Percentiles rank a stretch among this genome's conserved stretches.
Conservation (phyloP, 2,797 vertebrate species). For the Epinephelus coioides region DNA sequence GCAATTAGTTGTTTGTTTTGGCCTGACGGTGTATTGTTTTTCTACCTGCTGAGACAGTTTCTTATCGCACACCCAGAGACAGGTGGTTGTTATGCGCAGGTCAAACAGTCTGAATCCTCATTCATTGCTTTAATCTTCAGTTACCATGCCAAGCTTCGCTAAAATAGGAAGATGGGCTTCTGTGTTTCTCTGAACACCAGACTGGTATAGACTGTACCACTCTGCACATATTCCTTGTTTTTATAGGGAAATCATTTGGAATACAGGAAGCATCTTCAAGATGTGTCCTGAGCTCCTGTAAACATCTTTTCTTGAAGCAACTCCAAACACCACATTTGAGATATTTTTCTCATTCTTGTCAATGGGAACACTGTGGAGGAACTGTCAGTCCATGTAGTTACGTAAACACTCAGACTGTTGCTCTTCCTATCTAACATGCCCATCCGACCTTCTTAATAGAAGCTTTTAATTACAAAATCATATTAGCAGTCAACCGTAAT, state of each 20-base stretch:
- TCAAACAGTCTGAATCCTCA: not conserved
- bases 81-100: not conserved
- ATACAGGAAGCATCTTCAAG: constrained; percentile 3
- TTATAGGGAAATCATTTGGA: not conserved
- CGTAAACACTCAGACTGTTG: not conserved
- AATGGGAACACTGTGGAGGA: not conserved
- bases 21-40: not conserved
- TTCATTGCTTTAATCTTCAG: not conserved
- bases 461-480: not conserved
- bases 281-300: not conserved
- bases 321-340: constrained; percentile 6
- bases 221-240: constrained; percentile 9
- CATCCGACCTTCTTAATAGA: not conserved
- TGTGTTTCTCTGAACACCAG: not conserved
- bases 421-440: not conserved
- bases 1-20: not conserved
- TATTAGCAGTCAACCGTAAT: not conserved
- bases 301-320: constrained; percentile 14
- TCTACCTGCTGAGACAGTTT: not conserved
- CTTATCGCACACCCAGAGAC: not conserved
- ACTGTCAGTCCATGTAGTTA: not conserved
- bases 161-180: not conserved
- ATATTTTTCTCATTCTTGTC: not conserved
- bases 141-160: not conserved
- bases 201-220: not conserved